Base-by-base conservation (phyloP, 2,888 invertebrate genomes). In the Carabus problematicus region DNA sequence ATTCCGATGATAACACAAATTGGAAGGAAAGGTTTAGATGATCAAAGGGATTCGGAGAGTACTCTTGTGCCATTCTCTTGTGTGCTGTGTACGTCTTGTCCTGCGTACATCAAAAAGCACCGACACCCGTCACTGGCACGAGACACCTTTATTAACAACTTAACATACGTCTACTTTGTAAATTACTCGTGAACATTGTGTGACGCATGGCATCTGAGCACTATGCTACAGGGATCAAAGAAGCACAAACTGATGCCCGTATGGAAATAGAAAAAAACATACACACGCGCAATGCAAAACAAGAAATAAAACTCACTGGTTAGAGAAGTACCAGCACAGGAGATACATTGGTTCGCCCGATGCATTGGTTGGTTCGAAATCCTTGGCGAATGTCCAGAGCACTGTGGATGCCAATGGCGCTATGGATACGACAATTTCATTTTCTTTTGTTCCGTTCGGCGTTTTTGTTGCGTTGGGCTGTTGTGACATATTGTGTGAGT, bases 121-220 rank as follows among this genome's bases (percentile, higher is more conserved):
- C 67, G 60, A 39, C 39, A 56, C 9, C 61, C 39, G 64, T 66
- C 49, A 62, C 16, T 43, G 40, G 41, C 62, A 45, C 62, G 42
- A 69, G 69, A 69, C 62, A 69, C 62, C 69, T 69, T 69, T 69
- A 69, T 69, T 69, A 69, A 69, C 69, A 62, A 69, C 62, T 69
- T 69, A 62, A 69, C 69, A 56, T 69, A 69, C 55, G 62, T 69
- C 67, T 67, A 67, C 67, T 69, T 69, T 69, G 69, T 69, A 69
- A 69, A 69, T 69, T 69, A 69, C 62, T 62, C 69, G 69, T 69
- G 62, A 69, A 69, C 62, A 69, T 43, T 39, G 47, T 14, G n/a
- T 56, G 67, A 67, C 52, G 54, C 60, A 67, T 60, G 54, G 67
- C 67, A 60, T 52, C 58, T 58, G 64, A 47, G 45, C 49, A 41